Base-by-base conservation (phyloP, 2,113 vertebrate genomes). In the Dissostichus mawsoni region DNA sequence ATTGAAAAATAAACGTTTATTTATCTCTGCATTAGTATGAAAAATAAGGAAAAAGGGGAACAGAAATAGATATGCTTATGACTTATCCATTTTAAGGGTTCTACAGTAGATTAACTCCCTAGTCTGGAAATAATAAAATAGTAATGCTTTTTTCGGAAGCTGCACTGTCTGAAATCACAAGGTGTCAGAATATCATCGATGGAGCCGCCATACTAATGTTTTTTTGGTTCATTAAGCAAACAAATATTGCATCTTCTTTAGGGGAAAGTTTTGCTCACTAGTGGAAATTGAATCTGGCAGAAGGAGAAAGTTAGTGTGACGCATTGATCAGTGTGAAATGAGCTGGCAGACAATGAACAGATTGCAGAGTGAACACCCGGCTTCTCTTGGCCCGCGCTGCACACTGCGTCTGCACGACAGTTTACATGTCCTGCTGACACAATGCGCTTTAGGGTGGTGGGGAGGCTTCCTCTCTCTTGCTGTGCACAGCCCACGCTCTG, bases 351-450 rank as follows among this genome's bases (percentile, higher is more conserved):
- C 80, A 77, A 53, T 7, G 75, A 88, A 81, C 87, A 88, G 84
- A 87, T 87, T 87, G 90, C 79, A 75, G 74, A 63, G 63, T 33
- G 86, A 86, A 72, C 78, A 76, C 74, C 17, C 73, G 17, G 80
- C 79, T 78, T 73, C 70, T 86, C 62, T 72, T 48, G 69, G 79
- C 69, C 73, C 47, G 4, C n/a, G 11, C 72, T 50, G 48, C 82
- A 89, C 62, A 52, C 83, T 62, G 85, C 29, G 68, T 83, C 84
- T 83, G 87, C 88, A 79, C 90, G 88, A 92, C 92, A 93, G 89
- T 94, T 92, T 90, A 90, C 85, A 74, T 80, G 82, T 92, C 90
- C 82, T 81, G 86, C 90, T 93, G 89, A 87, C 89, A 90, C 82
- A 59, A 69, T n/a, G 79, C 72, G 77, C 88, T 69, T 85, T 72